These are phyloP conservation scores for Conus ventricosus DNA, from an alignment of 1,140 invertebrate genomes.

Conservation along the genomic window DNA sequence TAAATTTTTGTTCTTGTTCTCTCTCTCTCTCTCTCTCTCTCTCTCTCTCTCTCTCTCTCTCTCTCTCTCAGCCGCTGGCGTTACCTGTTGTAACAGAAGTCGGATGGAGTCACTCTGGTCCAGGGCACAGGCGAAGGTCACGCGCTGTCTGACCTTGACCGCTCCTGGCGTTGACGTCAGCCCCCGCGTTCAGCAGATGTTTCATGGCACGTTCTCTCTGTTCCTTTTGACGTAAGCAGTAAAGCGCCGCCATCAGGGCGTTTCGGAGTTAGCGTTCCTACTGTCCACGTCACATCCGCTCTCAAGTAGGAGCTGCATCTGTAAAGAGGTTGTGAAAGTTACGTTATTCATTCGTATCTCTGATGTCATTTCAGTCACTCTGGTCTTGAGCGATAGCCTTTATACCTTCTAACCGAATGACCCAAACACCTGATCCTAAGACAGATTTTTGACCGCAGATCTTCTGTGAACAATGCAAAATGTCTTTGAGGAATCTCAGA, in stretches of 20 bases:
- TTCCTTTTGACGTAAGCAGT: conserved; percentile 17
- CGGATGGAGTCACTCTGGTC: conserved; percentile 23
- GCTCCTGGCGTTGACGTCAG: conserved; percentile 31
- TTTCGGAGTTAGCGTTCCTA: conserved; percentile 32
- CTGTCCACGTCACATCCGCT: conserved; percentile 23
- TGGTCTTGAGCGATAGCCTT: too few species aligned
- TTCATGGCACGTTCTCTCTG: conserved; percentile 7
- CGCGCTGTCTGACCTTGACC: conserved; percentile 25
- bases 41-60: too few species aligned
- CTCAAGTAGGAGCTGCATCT: conserved; percentile 30
- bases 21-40: too few species aligned
- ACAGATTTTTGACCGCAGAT: too few species aligned
- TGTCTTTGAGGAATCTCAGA: too few species aligned
- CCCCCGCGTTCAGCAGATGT: conserved; percentile 12
- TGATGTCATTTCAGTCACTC: too few species aligned
- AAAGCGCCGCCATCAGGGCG: conserved; percentile 29
- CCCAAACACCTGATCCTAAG: too few species aligned
- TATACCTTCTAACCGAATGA: too few species aligned
- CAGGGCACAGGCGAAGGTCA: conserved; percentile 30
- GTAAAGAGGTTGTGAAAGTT: not conserved
- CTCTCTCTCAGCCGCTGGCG: not conserved
- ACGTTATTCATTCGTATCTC: too few species aligned
- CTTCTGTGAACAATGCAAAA: too few species aligned
- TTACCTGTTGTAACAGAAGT: conserved; percentile 17
- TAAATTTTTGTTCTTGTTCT: too few species aligned